phyloP scores from a whole-genome alignment of 2,888 invertebrate species.

The Candidula unifasciata region DNA sequence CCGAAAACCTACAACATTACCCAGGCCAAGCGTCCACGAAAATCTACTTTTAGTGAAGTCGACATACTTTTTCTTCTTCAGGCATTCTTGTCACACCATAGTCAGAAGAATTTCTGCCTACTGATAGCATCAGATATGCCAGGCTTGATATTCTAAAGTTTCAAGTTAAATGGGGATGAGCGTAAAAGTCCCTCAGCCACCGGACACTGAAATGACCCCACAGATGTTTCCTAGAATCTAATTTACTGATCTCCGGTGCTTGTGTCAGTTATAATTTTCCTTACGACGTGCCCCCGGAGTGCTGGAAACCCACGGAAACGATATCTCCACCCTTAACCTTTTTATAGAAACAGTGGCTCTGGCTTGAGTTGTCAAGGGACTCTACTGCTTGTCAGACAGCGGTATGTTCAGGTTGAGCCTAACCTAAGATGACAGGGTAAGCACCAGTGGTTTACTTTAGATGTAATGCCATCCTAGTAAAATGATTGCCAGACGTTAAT shows the following conservation, averaged over 20 bases:
- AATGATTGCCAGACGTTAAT: neutral
- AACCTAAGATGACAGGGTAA: neutral
- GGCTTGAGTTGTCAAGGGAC: neutral
- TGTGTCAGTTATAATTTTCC: slow-evolving; percentile 45
- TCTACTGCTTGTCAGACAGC: neutral
- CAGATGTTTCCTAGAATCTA: slow-evolving; percentile 45
- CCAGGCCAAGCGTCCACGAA: too few relatives aligned
- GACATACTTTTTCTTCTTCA: too few relatives aligned
- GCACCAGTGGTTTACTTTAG: neutral
- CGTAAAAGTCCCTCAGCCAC: neutral
- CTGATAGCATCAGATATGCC: too few relatives aligned
- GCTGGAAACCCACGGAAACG: neutral
- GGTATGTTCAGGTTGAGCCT: neutral
- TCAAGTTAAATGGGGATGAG: neutral
- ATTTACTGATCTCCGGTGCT: slow-evolving; percentile 24
- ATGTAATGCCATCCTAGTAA: neutral
- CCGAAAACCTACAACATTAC: too few relatives aligned
- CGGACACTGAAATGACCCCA: neutral
- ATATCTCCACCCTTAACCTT: slow-evolving; percentile 26
- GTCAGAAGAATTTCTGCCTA: too few relatives aligned
- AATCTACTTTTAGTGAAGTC: too few relatives aligned
- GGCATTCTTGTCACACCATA: too few relatives aligned
- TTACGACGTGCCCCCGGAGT: slow-evolving; percentile 25
- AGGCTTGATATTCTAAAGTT: neutral
- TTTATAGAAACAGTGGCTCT: neutral